Base-by-base conservation (phyloP, 2,113 vertebrate genomes). In the Chloropsis hardwickii region DNA sequence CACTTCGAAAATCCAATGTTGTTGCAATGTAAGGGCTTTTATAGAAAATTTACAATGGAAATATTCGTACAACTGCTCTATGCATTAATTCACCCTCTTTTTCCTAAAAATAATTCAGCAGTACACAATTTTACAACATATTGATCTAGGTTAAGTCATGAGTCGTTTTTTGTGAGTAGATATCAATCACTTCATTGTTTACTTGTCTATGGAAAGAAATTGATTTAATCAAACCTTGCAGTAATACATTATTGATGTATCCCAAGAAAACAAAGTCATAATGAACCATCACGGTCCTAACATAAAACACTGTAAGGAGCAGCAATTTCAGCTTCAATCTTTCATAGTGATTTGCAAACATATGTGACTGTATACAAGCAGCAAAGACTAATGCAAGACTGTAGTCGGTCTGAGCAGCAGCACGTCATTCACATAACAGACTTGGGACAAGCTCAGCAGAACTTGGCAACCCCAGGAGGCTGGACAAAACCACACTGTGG, bases 121-220 rank as follows among this genome's bases (percentile, higher is more conserved):
- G 70, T 44, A 72, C 22, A 72, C 44, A 89, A 87, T 96, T 97
- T 95, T 86, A 95, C 89, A 97, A 94, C 91, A 79, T 72, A 98
- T 96, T 45, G 96, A 97, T 94, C 94, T 57, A 87, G 64, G 86
- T 96, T 96, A 98, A 95, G 87, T 90, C 95, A 86, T 42, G 74
- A 97, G 78, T 92, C 66, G 0, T 47, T 97, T 95, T 91, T 93
- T 92, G 84, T 69, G 94, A 97, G 96, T 95, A 93, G 66, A 44
- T 98, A 98, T 97, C 96, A 98, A 97, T 97, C 96, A 97, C 89
- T 96, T 97, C 96, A 94, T 94, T 97, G 96, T 97, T 98, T 97
- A 93, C 90, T 97, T 97, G 93, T 95, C 65, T 15, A 96, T 97
- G 94, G 79, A 97, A 97, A 92, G 86, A 95, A 97, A 98, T 77